These are phyloP conservation scores for Adelognathus sp. DNA, from an alignment of 2,888 invertebrate species.

Conservation along the genomic window DNA sequence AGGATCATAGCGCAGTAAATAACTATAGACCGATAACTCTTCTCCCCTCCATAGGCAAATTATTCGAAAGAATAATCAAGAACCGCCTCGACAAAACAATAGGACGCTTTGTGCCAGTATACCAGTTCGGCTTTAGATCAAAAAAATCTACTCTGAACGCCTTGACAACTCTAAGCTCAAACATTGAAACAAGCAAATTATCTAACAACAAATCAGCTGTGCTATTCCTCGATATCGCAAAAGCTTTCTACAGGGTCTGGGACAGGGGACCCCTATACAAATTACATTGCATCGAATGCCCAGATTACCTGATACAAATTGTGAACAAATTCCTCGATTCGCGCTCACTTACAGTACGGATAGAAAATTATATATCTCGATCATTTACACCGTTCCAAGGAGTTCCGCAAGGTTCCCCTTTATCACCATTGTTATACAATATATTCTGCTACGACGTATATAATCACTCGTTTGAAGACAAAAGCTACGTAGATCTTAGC, in stretches of 20 bases:
- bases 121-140: conserved; percentile 5
- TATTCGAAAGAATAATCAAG: conserved; percentile 19
- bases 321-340: neutral
- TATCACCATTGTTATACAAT: too few species aligned
- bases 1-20: neutral
- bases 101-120: neutral
- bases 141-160: conserved; percentile 30
- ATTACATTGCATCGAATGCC: conserved; percentile 39
- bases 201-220: conserved; percentile 41
- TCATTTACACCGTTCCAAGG: conserved; percentile 12
- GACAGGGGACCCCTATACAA: conserved; percentile 57
- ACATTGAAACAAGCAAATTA: conserved; percentile 16
- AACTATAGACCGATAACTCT: conserved; percentile 2
- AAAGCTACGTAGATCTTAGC: neutral
- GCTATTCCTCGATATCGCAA: conserved; percentile 61
- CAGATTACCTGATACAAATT: neutral
- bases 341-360: neutral
- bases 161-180: conserved; percentile 15
- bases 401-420: too few species aligned
- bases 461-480: neutral
- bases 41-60: conserved; percentile 8
- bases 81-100: conserved; percentile 1
- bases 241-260: conserved; percentile 64
- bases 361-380: neutral
- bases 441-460: conserved; percentile 5